Conservation (phyloP, 2,113 vertebrate species). For the Sylvicapra grimmia region DNA sequence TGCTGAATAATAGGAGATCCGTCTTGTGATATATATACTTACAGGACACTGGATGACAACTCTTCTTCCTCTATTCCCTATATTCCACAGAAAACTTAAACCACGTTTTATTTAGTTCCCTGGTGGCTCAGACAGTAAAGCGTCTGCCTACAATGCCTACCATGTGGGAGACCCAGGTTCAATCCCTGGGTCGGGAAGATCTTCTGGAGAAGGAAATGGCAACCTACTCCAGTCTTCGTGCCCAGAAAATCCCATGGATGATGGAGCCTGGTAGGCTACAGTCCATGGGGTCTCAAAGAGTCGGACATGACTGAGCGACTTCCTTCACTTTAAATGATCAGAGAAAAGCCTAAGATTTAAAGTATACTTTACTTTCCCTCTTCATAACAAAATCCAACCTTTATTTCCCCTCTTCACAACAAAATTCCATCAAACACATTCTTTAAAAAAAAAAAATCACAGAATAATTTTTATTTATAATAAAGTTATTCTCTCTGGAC, state of each 20-base stretch:
- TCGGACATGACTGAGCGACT: no score
- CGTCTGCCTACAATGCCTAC: no score
- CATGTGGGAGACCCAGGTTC: no score
- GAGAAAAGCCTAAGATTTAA: background rate
- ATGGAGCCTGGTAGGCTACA: no score
- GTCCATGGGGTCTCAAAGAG: no score
- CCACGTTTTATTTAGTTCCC: background rate
- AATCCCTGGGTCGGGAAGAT: no score
- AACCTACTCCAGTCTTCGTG: no score
- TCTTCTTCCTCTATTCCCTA: background rate
- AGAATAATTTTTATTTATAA: constrained; percentile 75
- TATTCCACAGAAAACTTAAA: background rate
- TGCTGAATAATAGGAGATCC: background rate
- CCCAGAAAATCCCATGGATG: no score
- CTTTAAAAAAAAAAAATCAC: constrained; percentile 64
- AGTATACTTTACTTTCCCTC: background rate
- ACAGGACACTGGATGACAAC: background rate
- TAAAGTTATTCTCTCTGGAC: constrained; percentile 55
- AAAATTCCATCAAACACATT: constrained; percentile 58
- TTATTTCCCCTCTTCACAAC: background rate
- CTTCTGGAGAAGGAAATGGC: no score
- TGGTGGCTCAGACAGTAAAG: no score
- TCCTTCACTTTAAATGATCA: background rate
- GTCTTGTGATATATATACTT: background rate
- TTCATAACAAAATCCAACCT: background rate